These are phyloP conservation scores for Drosophila repletoides DNA, from an alignment of 1,140 invertebrate genomes.

Conservation along the genomic window DNA sequence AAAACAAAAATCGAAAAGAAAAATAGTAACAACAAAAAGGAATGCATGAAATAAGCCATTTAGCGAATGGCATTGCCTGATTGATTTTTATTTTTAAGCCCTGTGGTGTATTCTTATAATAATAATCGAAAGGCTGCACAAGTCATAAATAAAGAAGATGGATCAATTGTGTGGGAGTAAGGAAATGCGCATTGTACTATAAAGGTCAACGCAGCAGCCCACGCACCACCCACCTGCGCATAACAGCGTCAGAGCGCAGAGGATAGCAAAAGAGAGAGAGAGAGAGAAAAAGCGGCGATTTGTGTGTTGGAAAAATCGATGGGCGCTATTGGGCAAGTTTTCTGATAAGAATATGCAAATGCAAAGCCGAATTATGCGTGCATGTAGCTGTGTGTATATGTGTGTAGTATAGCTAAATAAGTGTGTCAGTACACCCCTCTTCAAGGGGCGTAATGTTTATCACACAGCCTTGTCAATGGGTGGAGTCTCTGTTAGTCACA, in stretches of 20 bases:
- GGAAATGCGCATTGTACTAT: too few relatives aligned
- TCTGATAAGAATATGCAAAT: slow-evolving; percentile 49
- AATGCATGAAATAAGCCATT: slow-evolving; percentile 28
- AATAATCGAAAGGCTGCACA: slow-evolving; percentile 6
- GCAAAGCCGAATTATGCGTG: slow-evolving; percentile 10
- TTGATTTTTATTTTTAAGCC: slow-evolving; percentile 19
- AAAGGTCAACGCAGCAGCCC: too few relatives aligned
- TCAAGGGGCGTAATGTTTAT: slow-evolving; percentile 41
- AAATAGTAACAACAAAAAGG: too few relatives aligned
- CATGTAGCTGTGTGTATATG: background rate
- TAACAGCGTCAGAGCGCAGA: background rate
- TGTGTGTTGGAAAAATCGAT: slow-evolving; percentile 43
- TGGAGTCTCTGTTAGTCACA: slow-evolving; percentile 35
- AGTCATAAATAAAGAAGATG: too few relatives aligned
- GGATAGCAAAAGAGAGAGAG: background rate
- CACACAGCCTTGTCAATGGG: slow-evolving; percentile 20
- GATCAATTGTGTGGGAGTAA: too few relatives aligned
- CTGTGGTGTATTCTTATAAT: slow-evolving; percentile 9
- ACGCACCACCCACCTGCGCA: slow-evolving; percentile 8
- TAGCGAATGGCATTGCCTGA: slow-evolving; percentile 31
- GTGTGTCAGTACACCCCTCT: background rate
- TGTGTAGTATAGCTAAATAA: slow-evolving; percentile 1
- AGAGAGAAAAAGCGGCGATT: background rate
- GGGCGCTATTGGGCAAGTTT: background rate
- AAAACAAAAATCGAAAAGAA: background rate